These are phyloP conservation scores for Drusus annulatus DNA, from an alignment of 1,140 invertebrate genomes.

Conservation along the genomic window DNA sequence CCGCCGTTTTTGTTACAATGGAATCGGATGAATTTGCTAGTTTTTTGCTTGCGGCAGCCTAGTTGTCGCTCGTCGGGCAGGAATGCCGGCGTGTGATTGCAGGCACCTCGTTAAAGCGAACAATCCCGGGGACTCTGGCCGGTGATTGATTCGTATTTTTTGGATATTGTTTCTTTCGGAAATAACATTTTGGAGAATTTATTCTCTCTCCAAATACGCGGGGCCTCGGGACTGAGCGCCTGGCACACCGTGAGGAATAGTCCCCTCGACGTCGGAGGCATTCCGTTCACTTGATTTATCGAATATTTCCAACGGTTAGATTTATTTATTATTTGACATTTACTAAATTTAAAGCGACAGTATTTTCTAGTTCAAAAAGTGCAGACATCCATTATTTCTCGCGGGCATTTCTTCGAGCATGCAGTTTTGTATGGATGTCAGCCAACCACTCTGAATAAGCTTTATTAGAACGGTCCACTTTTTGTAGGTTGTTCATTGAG, in stretches of 20 bases:
- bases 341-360: too few species aligned
- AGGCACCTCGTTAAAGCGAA: conserved; percentile 57
- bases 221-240: neutral
- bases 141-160: conserved; percentile 57
- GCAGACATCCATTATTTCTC: too few species aligned
- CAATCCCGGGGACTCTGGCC: conserved; percentile 7
- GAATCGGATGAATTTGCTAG: conserved; percentile 55
- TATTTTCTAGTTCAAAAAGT: too few species aligned
- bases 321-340: neutral
- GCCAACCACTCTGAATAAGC: too few species aligned
- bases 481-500: neutral
- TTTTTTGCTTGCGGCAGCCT: conserved; percentile 52
- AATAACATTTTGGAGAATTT: conserved; percentile 44
- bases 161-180: conserved; percentile 35
- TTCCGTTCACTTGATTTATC: conserved; percentile 26
- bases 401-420: too few species aligned
- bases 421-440: too few species aligned
- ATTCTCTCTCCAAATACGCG: conserved; percentile 16
- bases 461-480: neutral
- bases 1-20: conserved; percentile 38
- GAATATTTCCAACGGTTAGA: conserved; percentile 23
- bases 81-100: conserved; percentile 58
- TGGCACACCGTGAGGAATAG: neutral
- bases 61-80: conserved; percentile 23
- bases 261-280: conserved; percentile 1